Base-by-base conservation (phyloP, 53 echinoderm and acorn worm genomes). In the Paracentrotus lividus region DNA sequence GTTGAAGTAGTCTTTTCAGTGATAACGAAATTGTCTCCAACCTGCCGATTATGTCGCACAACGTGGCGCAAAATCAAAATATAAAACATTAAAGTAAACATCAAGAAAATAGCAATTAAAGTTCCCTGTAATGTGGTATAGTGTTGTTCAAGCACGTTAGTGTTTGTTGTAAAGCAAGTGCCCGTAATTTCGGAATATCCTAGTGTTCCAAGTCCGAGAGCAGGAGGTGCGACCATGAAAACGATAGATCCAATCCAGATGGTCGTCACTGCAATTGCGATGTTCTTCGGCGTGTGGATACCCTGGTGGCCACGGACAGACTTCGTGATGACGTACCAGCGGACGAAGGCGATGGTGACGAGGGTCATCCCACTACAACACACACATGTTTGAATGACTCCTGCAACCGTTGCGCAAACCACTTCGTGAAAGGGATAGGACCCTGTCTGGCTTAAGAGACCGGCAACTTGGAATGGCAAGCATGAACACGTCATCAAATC, bases 311-410 rank as follows among this genome's bases (percentile, higher is more conserved):
- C 81, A 47, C 47, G 23, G n/a, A 81, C 27, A 16, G 24, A 10
- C 10, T 13, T 23, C 24, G 81, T 81, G 23, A 81, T 81, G 49
- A 81, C 49, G 81, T 81, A 81, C 81, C 81, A 81, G 24, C 81
- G 81, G 24, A 81, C 27, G 27, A 81, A 81, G 10, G 81, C 81
- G 1, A 81, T 38, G 2, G 40, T 34, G 23, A 69, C 72, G 3
- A 69, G 38, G 32, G 32, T 32, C 12, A 16, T 10, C 32, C 6
- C 9, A 16, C 32, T 69, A 34, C 72, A 5, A 33, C 16, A 16
- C 15, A 56, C 20, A 21, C 56, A 3, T 16, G 15, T 56, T 16
- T 56, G 21, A 3, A 0, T 14, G 10, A 69, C 21, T 1, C 15
- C 56, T 3, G 56, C 56, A 0, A 56, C 56, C 16, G 15, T 14